These are phyloP conservation scores for Papilio glaucus DNA, from an alignment of 1,140 invertebrate species.

Conservation along the genomic window DNA sequence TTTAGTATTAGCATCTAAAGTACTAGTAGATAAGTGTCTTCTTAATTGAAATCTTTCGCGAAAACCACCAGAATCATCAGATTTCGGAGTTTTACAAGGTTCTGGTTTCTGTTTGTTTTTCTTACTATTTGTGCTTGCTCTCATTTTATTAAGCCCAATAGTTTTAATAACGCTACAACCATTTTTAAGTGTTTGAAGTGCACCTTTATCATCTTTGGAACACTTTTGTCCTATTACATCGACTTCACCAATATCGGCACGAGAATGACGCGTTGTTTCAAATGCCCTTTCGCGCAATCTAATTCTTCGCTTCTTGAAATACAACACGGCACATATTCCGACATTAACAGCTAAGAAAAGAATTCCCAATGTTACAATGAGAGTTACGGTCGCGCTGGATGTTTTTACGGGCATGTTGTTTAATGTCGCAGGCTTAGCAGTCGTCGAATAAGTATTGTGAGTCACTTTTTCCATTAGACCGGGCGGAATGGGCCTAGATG, in stretches of 20 bases:
- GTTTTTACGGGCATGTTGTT: slow-evolving; percentile 68
- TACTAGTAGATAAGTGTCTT: slow-evolving; percentile 89
- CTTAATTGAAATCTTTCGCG: slow-evolving; percentile 86
- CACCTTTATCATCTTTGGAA: slow-evolving; percentile 73
- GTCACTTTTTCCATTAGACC: slow-evolving; percentile 65
- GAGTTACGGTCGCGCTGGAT: slow-evolving; percentile 85
- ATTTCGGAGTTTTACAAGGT: slow-evolving; percentile 86
- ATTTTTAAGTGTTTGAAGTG: slow-evolving; percentile 72
- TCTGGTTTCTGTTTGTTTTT: slow-evolving; percentile 84
- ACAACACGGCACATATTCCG: slow-evolving; percentile 89
- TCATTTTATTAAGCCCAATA: slow-evolving; percentile 80
- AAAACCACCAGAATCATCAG: slow-evolving; percentile 83
- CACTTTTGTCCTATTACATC: slow-evolving; percentile 77
- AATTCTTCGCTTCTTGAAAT: slow-evolving; percentile 88
- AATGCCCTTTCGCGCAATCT: slow-evolving; percentile 81
- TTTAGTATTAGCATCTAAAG: slow-evolving; percentile 92
- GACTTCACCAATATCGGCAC: slow-evolving; percentile 71
- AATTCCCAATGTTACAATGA: slow-evolving; percentile 91
- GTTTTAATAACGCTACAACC: slow-evolving; percentile 85
- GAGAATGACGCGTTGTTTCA: slow-evolving; percentile 72
- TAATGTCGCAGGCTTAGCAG: slow-evolving; percentile 51
- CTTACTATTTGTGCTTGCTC: slow-evolving; percentile 53
- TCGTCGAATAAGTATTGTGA: slow-evolving; percentile 45
- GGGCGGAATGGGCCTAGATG: slow-evolving; percentile 60
- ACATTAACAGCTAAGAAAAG: slow-evolving; percentile 93